Conservation (phyloP, 2,113 vertebrate genomes). For the Vulpes lagopus region DNA sequence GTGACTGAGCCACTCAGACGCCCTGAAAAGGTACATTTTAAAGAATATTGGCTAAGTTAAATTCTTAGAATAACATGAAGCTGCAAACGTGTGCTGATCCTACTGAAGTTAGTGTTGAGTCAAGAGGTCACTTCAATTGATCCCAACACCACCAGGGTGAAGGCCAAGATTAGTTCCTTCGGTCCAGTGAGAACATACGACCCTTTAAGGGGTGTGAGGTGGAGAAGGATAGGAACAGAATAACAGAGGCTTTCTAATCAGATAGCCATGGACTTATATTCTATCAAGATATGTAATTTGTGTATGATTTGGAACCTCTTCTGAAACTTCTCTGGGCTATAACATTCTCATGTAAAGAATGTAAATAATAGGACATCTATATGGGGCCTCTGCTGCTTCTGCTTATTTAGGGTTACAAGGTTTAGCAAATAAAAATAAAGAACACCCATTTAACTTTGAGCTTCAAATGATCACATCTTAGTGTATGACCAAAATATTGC, state of each 20-base stretch:
- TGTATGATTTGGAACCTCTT: not conserved
- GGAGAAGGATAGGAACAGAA: not conserved
- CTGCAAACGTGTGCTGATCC: not conserved
- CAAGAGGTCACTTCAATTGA: not conserved
- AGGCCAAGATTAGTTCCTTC: not conserved
- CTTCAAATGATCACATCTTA: not conserved
- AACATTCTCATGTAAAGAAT: not conserved
- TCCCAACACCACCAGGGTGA: not conserved
- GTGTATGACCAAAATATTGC: not conserved
- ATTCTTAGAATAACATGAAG: not conserved
- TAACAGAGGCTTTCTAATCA: not conserved
- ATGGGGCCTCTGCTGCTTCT: not conserved
- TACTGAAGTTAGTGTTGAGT: not conserved
- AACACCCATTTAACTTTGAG: not conserved
- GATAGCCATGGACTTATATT: not conserved
- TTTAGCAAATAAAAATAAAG: slow-evolving; percentile 20
- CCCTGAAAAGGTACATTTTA: not conserved
- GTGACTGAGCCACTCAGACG: not conserved
- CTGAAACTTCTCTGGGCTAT: not conserved
- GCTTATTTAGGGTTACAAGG: not conserved
- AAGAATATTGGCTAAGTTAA: not conserved
- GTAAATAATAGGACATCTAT: not conserved
- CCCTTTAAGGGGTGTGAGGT: not conserved
- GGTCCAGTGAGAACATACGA: not conserved
- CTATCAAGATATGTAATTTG: not conserved